Evolutionary conservation across 1,140 invertebrate species (phyloP), one percentile per base, ranked within the genome.

Genomic region (Caenorhabditis remanei): DNA sequence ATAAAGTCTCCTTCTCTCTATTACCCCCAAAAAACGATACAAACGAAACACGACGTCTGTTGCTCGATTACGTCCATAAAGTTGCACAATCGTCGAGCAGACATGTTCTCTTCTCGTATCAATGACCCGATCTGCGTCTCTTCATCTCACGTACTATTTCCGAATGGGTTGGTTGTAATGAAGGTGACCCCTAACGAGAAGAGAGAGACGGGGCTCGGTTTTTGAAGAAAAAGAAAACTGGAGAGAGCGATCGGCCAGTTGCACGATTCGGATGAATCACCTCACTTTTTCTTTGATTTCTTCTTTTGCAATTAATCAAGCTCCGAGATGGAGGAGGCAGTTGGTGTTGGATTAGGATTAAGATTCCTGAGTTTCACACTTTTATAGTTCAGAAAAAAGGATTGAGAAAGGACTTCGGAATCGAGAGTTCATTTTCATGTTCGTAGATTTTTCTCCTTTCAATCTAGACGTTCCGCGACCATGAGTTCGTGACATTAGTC

Each of bases 221-320:
- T 79, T 79, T 79, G 71, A 79, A 41, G 40, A 13, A 50, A n/a
- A 79, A 48, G 41, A 24, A 79, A n/a, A 79, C 13, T 13, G 56
- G 4, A 79, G 46, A 79, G 46, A 48, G 43, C 41, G 9, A 65
- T 21, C 41, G 24, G 16, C 67, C 43, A 53, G 71, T 79, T 79
- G 71, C 71, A 79, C 63, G 16, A 32, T 32, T 32, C 32, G 14
- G 41, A 41, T 79, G 71, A 79, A 50, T 79, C 71, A 79, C 46
- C 71, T 21, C 67, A 5, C 13, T 46, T 43, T 46, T 21, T 50
- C 46, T 43, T 79, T 41, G 11, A 19, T 4, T 50, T 79, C 61
- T 13, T 32, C 71, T 48, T 79, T 71, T 43, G 71, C 71, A 79
- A 79, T 79, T 79, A 50, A 79, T 79, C 71, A 79, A 41, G 46